Conservation (phyloP, 2,797 vertebrate genomes). For the Hydrophis major region DNA sequence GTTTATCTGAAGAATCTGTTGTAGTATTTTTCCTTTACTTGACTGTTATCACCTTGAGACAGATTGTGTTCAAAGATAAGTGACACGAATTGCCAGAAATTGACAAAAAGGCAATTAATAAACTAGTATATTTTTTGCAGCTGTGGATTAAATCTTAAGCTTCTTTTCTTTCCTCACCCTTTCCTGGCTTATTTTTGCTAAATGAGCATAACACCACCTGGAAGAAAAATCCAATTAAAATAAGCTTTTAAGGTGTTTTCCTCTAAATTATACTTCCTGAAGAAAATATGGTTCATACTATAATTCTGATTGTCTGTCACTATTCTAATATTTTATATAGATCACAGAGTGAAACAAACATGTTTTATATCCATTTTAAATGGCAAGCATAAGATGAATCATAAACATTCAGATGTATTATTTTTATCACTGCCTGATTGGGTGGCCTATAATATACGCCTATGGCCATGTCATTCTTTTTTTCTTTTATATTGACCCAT, state of each 20-base stretch:
- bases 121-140: constrained; percentile 52
- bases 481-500: too few species aligned
- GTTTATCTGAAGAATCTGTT: background rate
- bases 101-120: constrained; percentile 58
- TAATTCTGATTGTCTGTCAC: constrained; percentile 37
- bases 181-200: constrained; percentile 39
- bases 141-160: constrained; percentile 50
- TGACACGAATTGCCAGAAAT: constrained; percentile 48
- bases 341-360: background rate
- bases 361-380: background rate
- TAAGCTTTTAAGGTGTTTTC: constrained; percentile 37
- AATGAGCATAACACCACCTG: constrained; percentile 60
- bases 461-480: too few species aligned
- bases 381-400: background rate
- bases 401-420: background rate
- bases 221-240: constrained; percentile 61
- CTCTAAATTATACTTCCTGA: constrained; percentile 55
- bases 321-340: background rate
- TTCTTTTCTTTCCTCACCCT: background rate
- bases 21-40: constrained; percentile 22
- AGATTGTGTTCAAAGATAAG: constrained; percentile 33
- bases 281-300: constrained; percentile 32
- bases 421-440: too few species aligned
- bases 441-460: too few species aligned
- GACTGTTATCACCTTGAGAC: constrained; percentile 35